Evolutionary conservation across 2,113 vertebrate genomes (phyloP).

Genomic region (Egretta garzetta): DNA sequence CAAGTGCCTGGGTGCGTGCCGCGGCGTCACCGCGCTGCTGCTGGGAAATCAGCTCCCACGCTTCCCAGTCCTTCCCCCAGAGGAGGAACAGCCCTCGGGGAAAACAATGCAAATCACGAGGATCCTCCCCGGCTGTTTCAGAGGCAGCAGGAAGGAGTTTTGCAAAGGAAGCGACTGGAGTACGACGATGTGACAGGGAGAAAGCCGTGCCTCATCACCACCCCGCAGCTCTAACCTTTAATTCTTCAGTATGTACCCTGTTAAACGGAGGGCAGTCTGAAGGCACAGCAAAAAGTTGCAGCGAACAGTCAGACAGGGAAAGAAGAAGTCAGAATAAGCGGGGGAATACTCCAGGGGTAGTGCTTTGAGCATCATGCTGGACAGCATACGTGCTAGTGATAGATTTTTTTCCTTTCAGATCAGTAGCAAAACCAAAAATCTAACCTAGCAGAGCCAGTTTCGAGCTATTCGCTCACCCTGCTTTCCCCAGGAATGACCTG

Average conservation of each 20-base stretch:
- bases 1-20: not conserved
- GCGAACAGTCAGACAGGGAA: not conserved
- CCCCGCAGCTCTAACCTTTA: not conserved
- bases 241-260: not conserved
- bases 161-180: not conserved
- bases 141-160: not conserved
- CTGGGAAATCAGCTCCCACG: not conserved
- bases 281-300: not conserved
- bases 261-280: not conserved
- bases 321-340: not conserved
- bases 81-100: not conserved
- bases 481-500: not conserved
- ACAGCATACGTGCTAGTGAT: accelerated
- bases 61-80: accelerated
- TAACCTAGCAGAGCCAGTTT: not conserved
- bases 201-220: not conserved
- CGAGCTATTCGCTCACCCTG: not conserved
- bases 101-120: not conserved
- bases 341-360: not conserved
- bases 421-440: not conserved
- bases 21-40: not conserved
- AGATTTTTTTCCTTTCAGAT: not conserved
- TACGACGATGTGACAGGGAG: not conserved
- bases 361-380: not conserved
- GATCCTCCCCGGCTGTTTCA: not conserved